phyloP scores from a whole-genome alignment of 2,113 vertebrate genomes.

The Amazona vittata region DNA sequence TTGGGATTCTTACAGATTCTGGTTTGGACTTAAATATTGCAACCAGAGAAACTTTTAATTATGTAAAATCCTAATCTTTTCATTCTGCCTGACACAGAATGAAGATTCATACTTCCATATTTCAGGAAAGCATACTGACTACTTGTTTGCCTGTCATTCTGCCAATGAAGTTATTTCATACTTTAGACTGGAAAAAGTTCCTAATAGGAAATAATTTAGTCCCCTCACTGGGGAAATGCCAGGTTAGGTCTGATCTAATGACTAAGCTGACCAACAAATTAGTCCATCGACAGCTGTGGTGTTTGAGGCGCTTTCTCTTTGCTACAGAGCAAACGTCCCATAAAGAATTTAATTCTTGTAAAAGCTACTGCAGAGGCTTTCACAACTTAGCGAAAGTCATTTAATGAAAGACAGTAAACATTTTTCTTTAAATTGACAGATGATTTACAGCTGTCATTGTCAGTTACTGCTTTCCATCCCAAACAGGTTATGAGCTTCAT shows the following conservation, averaged over 20 bases:
- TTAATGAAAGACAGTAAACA: not conserved
- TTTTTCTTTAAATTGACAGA: not conserved
- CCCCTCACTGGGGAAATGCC: not conserved
- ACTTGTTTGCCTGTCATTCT: not conserved
- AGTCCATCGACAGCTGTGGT: not conserved
- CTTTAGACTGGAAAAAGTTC: not conserved
- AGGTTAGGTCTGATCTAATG: not conserved
- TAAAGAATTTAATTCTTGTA: not conserved
- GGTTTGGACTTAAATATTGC: not conserved
- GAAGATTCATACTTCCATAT: not conserved
- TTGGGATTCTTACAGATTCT: not conserved
- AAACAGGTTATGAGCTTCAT: slow-evolving; percentile 80
- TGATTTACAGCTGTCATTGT: not conserved
- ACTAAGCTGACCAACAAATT: not conserved
- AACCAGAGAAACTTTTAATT: not conserved
- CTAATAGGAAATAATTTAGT: not conserved
- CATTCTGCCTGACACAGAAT: not conserved
- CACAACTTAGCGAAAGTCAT: not conserved
- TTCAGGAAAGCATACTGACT: not conserved
- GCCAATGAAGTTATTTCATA: not conserved
- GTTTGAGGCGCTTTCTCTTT: not conserved
- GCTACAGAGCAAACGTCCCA: not conserved
- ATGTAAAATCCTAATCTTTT: not conserved
- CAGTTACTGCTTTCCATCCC: slow-evolving; percentile 31
- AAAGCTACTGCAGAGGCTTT: not conserved